phyloP scores from a whole-genome alignment of 2,888 invertebrate species.

The Quadroppia sp. region DNA sequence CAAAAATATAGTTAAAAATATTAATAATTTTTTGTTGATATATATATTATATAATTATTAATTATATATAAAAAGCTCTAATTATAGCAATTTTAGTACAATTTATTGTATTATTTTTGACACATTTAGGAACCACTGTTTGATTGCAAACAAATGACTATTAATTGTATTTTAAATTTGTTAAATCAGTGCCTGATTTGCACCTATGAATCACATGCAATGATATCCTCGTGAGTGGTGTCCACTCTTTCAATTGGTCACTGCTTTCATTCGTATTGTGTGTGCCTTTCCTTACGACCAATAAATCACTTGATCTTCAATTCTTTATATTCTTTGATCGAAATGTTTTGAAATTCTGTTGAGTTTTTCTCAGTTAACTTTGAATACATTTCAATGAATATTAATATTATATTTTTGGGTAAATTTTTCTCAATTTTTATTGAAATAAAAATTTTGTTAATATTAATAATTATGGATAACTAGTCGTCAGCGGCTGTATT shows the following conservation, averaged over 20 bases:
- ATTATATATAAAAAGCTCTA: background rate
- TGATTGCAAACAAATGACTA: slow-evolving; percentile 4
- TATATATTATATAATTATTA: background rate
- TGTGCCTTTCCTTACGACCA: slow-evolving; percentile 24
- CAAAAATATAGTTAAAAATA: slow-evolving; percentile 9
- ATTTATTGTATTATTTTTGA: background rate
- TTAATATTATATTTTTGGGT: slow-evolving; percentile 13
- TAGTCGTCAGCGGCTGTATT: slow-evolving; percentile 33
- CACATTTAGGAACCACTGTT: slow-evolving; percentile 8
- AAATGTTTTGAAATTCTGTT: background rate
- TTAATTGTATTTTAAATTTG: background rate
- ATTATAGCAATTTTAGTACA: slow-evolving; percentile 14
- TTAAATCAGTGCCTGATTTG: slow-evolving; percentile 28
- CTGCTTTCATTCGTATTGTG: slow-evolving; percentile 4
- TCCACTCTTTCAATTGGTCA: background rate
- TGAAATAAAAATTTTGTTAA: slow-evolving; percentile 26
- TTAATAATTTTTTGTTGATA: background rate
- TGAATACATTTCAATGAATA: background rate
- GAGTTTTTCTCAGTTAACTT: background rate
- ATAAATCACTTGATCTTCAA: background rate
- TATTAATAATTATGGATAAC: background rate
- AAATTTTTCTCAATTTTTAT: slow-evolving; percentile 20
- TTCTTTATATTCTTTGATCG: background rate
- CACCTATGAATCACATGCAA: slow-evolving; percentile 28
- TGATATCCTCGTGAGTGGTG: background rate